Percentiles rank a stretch among this genome's conserved stretches.
These are phyloP conservation scores for Epizoanthus stellaris DNA, from an alignment of 92 coral and sea anemone species.

Conservation along the genomic window DNA sequence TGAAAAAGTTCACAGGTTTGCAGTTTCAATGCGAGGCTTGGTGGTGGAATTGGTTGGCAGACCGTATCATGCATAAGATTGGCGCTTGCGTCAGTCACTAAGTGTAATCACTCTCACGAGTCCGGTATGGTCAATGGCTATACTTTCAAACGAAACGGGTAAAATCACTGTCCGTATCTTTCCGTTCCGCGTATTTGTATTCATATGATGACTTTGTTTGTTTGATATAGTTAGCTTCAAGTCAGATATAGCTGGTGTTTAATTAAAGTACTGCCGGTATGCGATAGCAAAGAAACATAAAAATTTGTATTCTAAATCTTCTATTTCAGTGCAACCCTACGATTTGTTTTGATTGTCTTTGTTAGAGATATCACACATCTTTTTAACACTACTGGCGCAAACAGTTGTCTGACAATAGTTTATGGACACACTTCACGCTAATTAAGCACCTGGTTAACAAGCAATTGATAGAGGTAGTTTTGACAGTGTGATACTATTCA, in stretches of 20 bases:
- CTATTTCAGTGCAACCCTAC: not conserved
- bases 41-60: too few relatives aligned
- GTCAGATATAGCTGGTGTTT: not conserved
- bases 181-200: conserved; percentile 21
- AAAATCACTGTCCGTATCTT: not conserved
- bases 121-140: conserved; percentile 8
- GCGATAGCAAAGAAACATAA: not conserved
- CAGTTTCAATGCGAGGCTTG: too few relatives aligned
- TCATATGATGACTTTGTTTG: conserved; percentile 1
- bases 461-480: conserved; percentile 2
- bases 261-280: not conserved
- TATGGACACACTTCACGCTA: conserved; percentile 14
- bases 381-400: not conserved
- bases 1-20: too few relatives aligned
- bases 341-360: not conserved
- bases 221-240: conserved; percentile 6
- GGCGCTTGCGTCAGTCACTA: too few relatives aligned
- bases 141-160: conserved; percentile 20
- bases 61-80: too few relatives aligned
- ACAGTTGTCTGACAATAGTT: not conserved
- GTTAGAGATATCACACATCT: not conserved
- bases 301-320: not conserved
- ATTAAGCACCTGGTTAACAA: conserved; percentile 17
- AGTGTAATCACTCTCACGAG: too few relatives aligned
- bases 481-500: conserved; percentile 9